These are phyloP conservation scores for Ooceraea biroi DNA, from an alignment of 1,140 invertebrate genomes.

Conservation along the genomic window DNA sequence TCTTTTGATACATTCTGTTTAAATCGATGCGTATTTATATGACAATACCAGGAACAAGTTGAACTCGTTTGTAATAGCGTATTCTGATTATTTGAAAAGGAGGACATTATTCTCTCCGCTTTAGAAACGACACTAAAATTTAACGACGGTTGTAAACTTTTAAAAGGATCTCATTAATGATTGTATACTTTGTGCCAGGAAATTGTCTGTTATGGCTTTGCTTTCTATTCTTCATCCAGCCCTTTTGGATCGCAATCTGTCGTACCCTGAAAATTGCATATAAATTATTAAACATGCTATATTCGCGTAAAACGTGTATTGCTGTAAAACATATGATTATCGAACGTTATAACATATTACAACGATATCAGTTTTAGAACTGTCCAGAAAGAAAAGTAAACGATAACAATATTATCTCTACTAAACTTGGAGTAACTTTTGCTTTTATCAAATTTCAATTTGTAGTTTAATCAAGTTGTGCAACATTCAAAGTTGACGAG, in stretches of 20 bases:
- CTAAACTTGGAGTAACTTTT: too few relatives aligned
- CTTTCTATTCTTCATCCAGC: not conserved
- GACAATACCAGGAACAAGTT: slow-evolving; percentile 22
- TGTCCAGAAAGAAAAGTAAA: too few relatives aligned
- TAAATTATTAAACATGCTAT: not conserved
- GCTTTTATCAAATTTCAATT: too few relatives aligned
- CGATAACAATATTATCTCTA: too few relatives aligned
- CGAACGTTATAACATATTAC: too few relatives aligned
- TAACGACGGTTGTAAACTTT: slow-evolving; percentile 51
- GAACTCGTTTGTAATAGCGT: not conserved
- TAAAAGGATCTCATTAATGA: slow-evolving; percentile 44
- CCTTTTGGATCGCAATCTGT: not conserved
- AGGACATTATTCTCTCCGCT: not conserved
- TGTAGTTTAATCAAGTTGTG: too few relatives aligned
- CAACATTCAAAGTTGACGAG: too few relatives aligned
- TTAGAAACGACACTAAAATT: slow-evolving; percentile 21
- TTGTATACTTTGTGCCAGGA: not conserved
- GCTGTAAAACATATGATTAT: not conserved
- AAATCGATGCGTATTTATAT: not conserved
- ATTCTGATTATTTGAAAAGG: slow-evolving; percentile 35
- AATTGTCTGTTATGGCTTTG: not conserved
- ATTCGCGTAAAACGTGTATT: too few relatives aligned
- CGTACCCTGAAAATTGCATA: not conserved
- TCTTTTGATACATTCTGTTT: not conserved
- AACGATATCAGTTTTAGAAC: too few relatives aligned